A percentile compares a stretch with the other conserved stretches of the same genome.
Conservation (phyloP, 2,797 vertebrate species). For the Nannoperca australis region DNA sequence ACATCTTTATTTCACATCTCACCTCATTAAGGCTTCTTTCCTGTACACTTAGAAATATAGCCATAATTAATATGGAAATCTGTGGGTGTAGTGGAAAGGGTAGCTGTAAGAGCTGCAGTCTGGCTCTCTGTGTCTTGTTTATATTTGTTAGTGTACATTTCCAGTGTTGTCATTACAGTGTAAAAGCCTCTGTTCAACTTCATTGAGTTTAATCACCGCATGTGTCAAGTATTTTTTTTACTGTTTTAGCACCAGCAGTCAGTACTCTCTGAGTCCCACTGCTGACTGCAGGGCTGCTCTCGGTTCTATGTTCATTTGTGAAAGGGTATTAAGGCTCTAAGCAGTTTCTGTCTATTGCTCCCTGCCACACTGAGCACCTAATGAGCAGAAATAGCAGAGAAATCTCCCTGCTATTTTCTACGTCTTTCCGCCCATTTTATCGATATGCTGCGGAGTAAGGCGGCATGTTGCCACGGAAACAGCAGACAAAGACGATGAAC, state of each 20-base stretch:
- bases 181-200: neutral
- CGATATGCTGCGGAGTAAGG: constrained; percentile 63
- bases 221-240: neutral
- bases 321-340: constrained; percentile 32
- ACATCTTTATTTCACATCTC: constrained; percentile 41
- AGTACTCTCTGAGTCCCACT: neutral
- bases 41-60: constrained; percentile 28
- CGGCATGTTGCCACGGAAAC: constrained; percentile 83
- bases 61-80: constrained; percentile 45
- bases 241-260: constrained; percentile 2
- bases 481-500: constrained; percentile 72
- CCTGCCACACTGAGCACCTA: constrained; percentile 68
- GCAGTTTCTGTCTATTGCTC: constrained; percentile 50
- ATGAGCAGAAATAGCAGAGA: constrained; percentile 77
- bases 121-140: neutral
- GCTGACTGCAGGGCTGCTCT: constrained; percentile 16
- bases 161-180: neutral
- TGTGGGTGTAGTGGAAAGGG: constrained; percentile 17
- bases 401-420: constrained; percentile 59
- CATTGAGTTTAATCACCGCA: neutral
- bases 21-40: constrained; percentile 54
- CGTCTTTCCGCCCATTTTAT: constrained; percentile 58
- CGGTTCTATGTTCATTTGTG: constrained; percentile 7
- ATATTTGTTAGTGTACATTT: constrained; percentile 10
- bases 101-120: neutral